These are phyloP conservation scores for Huso huso DNA, from an alignment of 2,797 vertebrate species.

Conservation along the genomic window DNA sequence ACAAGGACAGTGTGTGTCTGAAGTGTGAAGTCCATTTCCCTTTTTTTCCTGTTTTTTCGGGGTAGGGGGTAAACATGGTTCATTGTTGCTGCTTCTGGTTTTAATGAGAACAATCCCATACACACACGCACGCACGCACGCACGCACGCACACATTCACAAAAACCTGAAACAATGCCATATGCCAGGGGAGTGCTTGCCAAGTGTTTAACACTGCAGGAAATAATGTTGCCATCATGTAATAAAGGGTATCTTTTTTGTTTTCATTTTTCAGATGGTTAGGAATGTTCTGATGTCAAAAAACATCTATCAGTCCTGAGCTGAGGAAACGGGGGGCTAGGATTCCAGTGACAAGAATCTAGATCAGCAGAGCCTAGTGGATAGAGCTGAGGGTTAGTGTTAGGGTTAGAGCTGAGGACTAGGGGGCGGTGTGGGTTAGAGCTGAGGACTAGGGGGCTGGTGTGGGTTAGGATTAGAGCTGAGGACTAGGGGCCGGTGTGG, in stretches of 20 bases:
- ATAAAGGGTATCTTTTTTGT: neutral
- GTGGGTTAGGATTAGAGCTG: neutral
- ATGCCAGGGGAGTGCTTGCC: neutral
- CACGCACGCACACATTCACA: slow-evolving; percentile 7
- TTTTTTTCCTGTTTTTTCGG: too few relatives aligned
- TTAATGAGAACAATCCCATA: neutral
- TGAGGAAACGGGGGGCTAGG: neutral
- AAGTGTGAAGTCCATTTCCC: slow-evolving; percentile 19
- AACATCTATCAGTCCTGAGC: neutral
- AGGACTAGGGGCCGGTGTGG: neutral
- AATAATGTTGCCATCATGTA: neutral
- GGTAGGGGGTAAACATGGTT: too few relatives aligned
- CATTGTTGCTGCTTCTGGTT: too few relatives aligned
- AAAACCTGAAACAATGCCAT: slow-evolving; percentile 17
- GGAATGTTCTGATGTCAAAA: neutral
- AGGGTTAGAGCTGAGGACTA: neutral
- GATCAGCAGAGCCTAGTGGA: neutral
- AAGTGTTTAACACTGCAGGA: neutral
- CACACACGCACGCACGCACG: slow-evolving; percentile 5
- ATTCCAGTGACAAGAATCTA: neutral
- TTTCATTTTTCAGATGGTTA: neutral
- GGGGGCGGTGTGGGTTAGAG: neutral
- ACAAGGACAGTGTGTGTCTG: slow-evolving; percentile 17
- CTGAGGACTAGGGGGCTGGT: neutral
- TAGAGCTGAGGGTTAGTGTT: neutral